Conservation (phyloP, 1,140 invertebrate species). For the Brachionus paranguensis region DNA sequence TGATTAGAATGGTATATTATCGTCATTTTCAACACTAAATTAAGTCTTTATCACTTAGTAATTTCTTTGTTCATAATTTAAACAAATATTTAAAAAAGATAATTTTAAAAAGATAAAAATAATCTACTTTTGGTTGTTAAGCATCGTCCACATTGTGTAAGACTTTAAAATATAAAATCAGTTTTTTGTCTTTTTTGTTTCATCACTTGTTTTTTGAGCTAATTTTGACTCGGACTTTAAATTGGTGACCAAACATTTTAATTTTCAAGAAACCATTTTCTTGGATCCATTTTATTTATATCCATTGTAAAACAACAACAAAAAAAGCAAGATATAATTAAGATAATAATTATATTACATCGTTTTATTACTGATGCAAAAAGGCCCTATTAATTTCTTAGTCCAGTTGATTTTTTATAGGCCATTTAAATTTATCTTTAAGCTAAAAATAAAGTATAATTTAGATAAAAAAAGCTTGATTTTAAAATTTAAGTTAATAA, state of each 20-base stretch:
- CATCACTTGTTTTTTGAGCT: background rate
- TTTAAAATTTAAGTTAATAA: background rate
- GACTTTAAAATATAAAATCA: background rate
- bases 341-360: background rate
- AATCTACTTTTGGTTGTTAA: background rate
- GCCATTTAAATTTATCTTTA: background rate
- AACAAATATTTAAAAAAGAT: background rate
- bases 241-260: background rate
- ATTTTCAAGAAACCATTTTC: background rate
- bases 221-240: background rate
- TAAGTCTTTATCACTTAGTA: slow-evolving; percentile 1
- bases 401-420: background rate
- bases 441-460: background rate
- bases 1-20: slow-evolving; percentile 1
- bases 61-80: slow-evolving; percentile 1
- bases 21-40: slow-evolving; percentile 22
- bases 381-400: background rate
- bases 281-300: background rate
- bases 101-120: background rate
- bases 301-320: background rate
- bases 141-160: background rate
- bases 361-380: background rate
- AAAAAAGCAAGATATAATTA: background rate
- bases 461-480: background rate
- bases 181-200: background rate